A percentile compares a stretch with the other conserved stretches of the same genome.
Conservation (phyloP, 2,797 vertebrate genomes). For the Acrossocheilus fasciatus region DNA sequence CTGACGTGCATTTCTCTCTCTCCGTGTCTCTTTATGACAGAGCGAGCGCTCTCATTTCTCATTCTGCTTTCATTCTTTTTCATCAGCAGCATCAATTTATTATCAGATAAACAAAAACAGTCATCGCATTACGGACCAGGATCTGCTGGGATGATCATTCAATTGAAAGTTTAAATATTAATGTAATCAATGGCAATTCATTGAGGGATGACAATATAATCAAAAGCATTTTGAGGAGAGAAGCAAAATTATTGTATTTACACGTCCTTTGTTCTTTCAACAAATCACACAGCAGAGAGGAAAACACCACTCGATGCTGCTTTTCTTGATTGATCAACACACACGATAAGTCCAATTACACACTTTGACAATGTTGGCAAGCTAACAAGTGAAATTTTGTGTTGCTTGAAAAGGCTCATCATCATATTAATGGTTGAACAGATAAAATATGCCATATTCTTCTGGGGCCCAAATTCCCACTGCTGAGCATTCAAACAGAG, state of each 20-base stretch:
- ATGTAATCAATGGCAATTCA: conserved; percentile 47
- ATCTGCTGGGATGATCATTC: conserved; percentile 19
- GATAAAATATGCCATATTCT: conserved; percentile 20
- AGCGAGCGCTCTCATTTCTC: conserved; percentile 20
- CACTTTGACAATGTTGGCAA: conserved; percentile 29
- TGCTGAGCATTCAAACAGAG: not conserved
- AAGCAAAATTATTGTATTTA: conserved; percentile 9
- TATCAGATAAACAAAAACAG: conserved; percentile 43
- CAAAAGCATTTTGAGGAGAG: conserved; percentile 22
- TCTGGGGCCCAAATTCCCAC: not conserved
- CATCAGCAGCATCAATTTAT: conserved; percentile 32
- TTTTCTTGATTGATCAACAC: conserved; percentile 24
- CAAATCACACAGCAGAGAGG: conserved; percentile 1
- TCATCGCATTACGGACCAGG: conserved; percentile 16
- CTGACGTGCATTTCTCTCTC: conserved; percentile 25
- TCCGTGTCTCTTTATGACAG: conserved; percentile 19
- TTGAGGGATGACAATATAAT: conserved; percentile 1
- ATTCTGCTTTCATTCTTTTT: conserved; percentile 39
- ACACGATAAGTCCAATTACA: not conserved
- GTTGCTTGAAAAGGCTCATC: conserved; percentile 18
- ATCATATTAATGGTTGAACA: conserved; percentile 19
- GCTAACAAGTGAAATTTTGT: conserved; percentile 13
- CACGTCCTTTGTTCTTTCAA: not conserved
- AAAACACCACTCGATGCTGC: not conserved
- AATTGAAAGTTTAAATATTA: conserved; percentile 37